phyloP scores from a whole-genome alignment of 2,888 invertebrate species.

The Sinotaia quadrata region DNA sequence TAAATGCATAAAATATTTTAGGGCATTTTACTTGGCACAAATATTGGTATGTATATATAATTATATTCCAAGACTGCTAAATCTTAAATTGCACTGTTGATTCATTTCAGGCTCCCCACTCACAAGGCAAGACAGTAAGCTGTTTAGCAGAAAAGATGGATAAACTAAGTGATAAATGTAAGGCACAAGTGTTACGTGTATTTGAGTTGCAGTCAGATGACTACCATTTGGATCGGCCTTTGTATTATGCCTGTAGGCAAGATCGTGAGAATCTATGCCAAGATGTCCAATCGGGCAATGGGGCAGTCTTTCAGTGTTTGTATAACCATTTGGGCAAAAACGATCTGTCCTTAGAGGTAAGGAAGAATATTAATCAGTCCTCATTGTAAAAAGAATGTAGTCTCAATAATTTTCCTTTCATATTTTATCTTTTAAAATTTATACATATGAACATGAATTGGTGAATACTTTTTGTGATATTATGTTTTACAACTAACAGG shows the following conservation, averaged over 20 bases:
- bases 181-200: slow-evolving; percentile 84
- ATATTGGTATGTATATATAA: too few relatives aligned
- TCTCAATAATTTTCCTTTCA: too few relatives aligned
- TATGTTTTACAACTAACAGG: too few relatives aligned
- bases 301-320: slow-evolving; percentile 90
- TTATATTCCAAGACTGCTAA: too few relatives aligned
- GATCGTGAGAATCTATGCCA: slow-evolving; percentile 84
- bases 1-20: too few relatives aligned
- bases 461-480: too few relatives aligned
- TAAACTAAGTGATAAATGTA: slow-evolving; percentile 79
- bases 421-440: too few relatives aligned
- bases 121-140: slow-evolving; percentile 86
- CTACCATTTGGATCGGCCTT: slow-evolving; percentile 88
- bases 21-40: too few relatives aligned
- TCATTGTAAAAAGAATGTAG: too few relatives aligned
- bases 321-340: slow-evolving; percentile 85
- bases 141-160: slow-evolving; percentile 81
- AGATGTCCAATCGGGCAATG: slow-evolving; percentile 83
- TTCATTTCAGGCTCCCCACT: slow-evolving; percentile 66
- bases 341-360: slow-evolving; percentile 75
- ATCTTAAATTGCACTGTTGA: neutral
- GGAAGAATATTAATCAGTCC: too few relatives aligned
- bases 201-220: slow-evolving; percentile 92
- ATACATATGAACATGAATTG: too few relatives aligned
- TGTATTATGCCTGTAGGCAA: slow-evolving; percentile 89